These are phyloP conservation scores for Lagria hirta DNA, from an alignment of 2,888 invertebrate genomes.

Conservation along the genomic window DNA sequence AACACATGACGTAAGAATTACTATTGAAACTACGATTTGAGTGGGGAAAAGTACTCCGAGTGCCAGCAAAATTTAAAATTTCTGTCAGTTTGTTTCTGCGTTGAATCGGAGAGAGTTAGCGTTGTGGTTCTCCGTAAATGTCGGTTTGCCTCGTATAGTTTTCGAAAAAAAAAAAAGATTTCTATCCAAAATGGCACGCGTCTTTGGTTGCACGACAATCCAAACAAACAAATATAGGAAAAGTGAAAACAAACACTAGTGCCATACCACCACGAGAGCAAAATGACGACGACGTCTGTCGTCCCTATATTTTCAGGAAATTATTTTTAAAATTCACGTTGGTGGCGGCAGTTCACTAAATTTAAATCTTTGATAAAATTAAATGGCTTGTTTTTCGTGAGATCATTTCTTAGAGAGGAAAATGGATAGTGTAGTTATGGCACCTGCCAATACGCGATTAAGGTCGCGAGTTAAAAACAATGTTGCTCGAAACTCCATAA, in stretches of 20 bases:
- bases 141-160: constrained; percentile 2
- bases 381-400: no score
- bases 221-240: constrained; percentile 19
- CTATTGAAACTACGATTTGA: constrained; percentile 22
- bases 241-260: constrained; percentile 19
- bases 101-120: constrained; percentile 10
- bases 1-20: constrained; percentile 25
- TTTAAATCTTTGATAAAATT: no score
- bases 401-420: no score
- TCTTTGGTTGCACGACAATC: constrained; percentile 17
- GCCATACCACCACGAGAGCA: constrained; percentile 15
- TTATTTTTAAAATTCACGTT: constrained; percentile 25
- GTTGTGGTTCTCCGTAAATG: constrained; percentile 12
- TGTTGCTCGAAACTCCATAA: constrained; percentile 13
- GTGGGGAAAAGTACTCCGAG: constrained; percentile 16
- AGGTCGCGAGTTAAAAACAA: constrained; percentile 18
- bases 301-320: constrained; percentile 16
- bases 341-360: constrained; percentile 19
- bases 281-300: constrained; percentile 17
- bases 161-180: no score
- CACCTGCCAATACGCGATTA: constrained; percentile 24
- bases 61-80: no score
- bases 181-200: constrained; percentile 20
- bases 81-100: constrained; percentile 21
- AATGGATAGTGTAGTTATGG: constrained; percentile 24